These are phyloP conservation scores for Drosophila prolongata DNA, from an alignment of 2,888 invertebrate genomes.

Conservation along the genomic window DNA sequence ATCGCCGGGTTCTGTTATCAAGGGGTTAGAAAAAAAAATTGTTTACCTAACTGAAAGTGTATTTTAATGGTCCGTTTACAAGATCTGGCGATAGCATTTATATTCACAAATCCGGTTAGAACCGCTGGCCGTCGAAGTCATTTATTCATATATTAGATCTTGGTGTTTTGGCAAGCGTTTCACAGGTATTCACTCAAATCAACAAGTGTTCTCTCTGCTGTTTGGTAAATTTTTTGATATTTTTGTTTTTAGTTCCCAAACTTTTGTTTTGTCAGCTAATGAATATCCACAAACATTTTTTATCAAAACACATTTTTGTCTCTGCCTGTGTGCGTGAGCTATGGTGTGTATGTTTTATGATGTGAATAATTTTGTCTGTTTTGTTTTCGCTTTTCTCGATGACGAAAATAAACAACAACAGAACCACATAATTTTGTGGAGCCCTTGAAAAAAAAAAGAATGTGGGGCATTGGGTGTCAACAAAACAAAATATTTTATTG, in stretches of 20 bases:
- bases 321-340: conserved; percentile 3
- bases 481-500: background rate
- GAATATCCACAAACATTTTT: conserved; percentile 27
- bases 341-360: conserved; percentile 12
- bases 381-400: conserved; percentile 29
- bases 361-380: conserved; percentile 11
- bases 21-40: background rate
- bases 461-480: conserved; percentile 18
- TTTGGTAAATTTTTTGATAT: conserved; percentile 18
- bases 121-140: conserved; percentile 9
- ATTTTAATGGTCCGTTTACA: conserved; percentile 35
- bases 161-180: conserved; percentile 5
- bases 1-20: conserved; percentile 33
- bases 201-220: conserved; percentile 19
- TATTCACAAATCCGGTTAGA: conserved; percentile 27
- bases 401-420: conserved; percentile 41
- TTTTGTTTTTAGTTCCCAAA: conserved; percentile 1
- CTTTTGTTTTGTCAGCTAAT: conserved; percentile 41
- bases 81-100: conserved; percentile 9
- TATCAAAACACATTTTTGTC: conserved; percentile 19
- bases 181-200: conserved; percentile 2
- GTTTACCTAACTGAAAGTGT: conserved; percentile 31
- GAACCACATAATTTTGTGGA: conserved; percentile 2
- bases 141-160: conserved; percentile 1
- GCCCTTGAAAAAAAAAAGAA: conserved; percentile 31